A percentile compares a stretch with the other conserved stretches of the same genome.
phyloP scores from a whole-genome alignment of 2,113 vertebrate species.

The Athene noctua region DNA sequence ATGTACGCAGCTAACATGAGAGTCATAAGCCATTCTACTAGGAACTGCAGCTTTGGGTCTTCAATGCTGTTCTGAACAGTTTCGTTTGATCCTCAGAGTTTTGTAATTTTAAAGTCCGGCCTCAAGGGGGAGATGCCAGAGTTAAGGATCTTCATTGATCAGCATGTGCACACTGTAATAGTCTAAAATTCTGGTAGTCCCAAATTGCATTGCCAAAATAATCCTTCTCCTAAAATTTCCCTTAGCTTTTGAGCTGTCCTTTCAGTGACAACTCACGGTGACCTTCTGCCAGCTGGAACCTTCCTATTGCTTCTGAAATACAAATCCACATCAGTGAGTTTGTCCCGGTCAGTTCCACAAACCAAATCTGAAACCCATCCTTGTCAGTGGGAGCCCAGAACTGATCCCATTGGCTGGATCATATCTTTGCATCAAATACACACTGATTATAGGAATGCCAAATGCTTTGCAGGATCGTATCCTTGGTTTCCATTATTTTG shows the following conservation, averaged over 20 bases:
- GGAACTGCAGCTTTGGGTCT: neutral
- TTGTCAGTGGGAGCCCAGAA: neutral
- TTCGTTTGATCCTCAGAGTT: neutral
- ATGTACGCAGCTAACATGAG: neutral
- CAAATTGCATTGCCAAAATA: neutral
- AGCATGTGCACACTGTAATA: neutral
- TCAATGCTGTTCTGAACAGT: neutral
- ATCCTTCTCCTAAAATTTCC: neutral
- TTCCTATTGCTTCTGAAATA: neutral
- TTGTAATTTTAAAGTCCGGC: conserved; percentile 53
- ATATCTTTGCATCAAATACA: neutral
- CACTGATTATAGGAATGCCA: neutral
- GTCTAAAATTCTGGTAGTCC: neutral
- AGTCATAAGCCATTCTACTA: neutral
- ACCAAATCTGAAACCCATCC: neutral
- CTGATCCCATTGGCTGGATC: neutral
- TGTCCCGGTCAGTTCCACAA: neutral
- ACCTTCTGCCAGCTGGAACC: neutral
- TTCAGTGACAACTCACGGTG: neutral
- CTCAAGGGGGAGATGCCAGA: conserved; percentile 71
- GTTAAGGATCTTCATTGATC: conserved; percentile 49
- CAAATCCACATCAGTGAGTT: neutral
- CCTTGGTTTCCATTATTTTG: neutral
- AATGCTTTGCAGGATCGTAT: neutral
- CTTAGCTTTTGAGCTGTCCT: neutral